A percentile compares a stretch with the other conserved stretches of the same genome.
These are phyloP conservation scores for Calvadosia cruxmelitensis DNA, from an alignment of 30 jellyfish, hydroid and myxozoan species.

Conservation along the genomic window DNA sequence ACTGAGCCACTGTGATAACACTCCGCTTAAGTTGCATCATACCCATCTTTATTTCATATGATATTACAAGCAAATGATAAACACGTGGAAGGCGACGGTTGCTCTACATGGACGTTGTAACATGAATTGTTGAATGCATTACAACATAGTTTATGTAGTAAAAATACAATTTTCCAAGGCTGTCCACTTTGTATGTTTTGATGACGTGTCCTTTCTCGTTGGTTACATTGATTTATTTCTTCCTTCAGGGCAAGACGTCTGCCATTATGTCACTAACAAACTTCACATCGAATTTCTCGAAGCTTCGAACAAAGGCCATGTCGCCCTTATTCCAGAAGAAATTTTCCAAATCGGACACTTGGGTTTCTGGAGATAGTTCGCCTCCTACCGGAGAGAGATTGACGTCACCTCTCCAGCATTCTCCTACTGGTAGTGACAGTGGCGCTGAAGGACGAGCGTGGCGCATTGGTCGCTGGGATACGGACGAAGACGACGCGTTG, in stretches of 20 bases:
- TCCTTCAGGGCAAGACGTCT: conserved; percentile 36
- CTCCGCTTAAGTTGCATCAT: too few species aligned
- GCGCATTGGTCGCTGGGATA: conserved; percentile 32
- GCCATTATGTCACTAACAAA: conserved; percentile 68
- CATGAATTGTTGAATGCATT: too few species aligned
- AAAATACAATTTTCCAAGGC: too few species aligned
- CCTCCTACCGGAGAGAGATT: conserved; percentile 4
- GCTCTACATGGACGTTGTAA: too few species aligned
- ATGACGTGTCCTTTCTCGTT: too few species aligned
- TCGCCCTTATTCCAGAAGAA: conserved; percentile 86
- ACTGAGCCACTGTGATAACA: too few species aligned
- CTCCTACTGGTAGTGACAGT: background rate
- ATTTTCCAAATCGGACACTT: conserved; percentile 16
- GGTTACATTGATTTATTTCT: conserved; percentile 4
- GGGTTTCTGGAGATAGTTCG: conserved; percentile 4
- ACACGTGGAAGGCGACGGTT: too few species aligned
- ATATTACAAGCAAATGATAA: too few species aligned
- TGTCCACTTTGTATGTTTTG: too few species aligned
- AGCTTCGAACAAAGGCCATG: conserved; percentile 65
- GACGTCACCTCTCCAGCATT: conserved; percentile 21
- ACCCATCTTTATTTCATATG: too few species aligned
- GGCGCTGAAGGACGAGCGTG: conserved; percentile 6
- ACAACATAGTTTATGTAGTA: too few species aligned
- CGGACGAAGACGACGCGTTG: conserved; percentile 31
- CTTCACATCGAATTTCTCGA: conserved; percentile 68